Evolutionary conservation across 2,888 invertebrate species (phyloP).

Genomic region (Drosophila kuntzei): DNA sequence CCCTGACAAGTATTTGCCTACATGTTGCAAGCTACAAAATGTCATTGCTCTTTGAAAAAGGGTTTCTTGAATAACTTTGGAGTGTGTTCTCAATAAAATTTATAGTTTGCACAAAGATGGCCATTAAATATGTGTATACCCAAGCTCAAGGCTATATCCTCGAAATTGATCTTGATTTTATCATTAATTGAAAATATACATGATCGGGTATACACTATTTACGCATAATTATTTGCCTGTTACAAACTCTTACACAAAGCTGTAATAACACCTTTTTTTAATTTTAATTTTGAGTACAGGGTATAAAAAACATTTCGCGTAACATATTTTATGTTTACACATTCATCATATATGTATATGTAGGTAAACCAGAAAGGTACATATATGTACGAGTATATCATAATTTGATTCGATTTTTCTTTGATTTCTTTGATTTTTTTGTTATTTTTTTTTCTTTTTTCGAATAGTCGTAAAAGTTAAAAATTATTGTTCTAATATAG

Average conservation of each 20-base stretch:
- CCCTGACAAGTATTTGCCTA: no score
- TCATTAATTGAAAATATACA: background rate
- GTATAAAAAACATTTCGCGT: constrained; percentile 14
- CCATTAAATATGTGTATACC: background rate
- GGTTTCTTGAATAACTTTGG: background rate
- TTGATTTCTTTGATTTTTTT: constrained; percentile 4
- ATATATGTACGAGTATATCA: constrained; percentile 24
- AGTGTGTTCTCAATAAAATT: background rate
- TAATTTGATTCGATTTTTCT: constrained; percentile 8
- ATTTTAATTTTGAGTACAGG: background rate
- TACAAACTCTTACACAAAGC: background rate
- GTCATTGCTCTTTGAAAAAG: background rate
- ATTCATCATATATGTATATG: constrained; percentile 10
- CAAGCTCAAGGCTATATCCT: background rate
- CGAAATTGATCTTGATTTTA: background rate
- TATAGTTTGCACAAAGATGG: background rate
- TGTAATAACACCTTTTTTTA: background rate
- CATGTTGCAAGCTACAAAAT: background rate
- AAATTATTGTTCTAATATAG: constrained; percentile 77
- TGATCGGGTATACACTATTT: background rate
- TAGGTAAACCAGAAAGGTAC: constrained; percentile 8
- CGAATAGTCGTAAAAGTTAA: constrained; percentile 59
- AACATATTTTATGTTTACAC: constrained; percentile 7
- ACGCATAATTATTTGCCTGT: background rate
- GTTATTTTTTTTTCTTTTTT: constrained; percentile 20